These are phyloP conservation scores for Molossus alvarezi DNA, from an alignment of 2,797 vertebrate species.

Conservation along the genomic window DNA sequence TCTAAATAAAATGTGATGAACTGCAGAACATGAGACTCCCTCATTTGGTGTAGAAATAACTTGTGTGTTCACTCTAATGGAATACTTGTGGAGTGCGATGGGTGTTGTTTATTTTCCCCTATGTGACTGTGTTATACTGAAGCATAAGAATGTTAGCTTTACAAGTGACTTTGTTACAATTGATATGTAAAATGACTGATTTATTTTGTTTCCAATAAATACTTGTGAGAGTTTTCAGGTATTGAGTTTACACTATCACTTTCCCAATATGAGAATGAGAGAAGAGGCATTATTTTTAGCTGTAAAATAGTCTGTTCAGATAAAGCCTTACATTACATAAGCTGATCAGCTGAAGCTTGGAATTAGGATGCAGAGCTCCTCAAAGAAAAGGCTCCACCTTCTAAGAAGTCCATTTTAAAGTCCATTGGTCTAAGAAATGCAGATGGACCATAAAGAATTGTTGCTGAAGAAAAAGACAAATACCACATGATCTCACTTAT, in stretches of 20 bases:
- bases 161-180: neutral
- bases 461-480: too few species aligned
- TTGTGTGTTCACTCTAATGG: neutral
- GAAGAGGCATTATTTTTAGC: neutral
- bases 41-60: neutral
- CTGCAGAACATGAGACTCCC: neutral
- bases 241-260: neutral
- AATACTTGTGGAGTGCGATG: neutral
- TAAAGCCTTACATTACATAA: neutral
- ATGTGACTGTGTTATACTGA: neutral
- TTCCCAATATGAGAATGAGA: neutral
- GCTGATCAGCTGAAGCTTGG: neutral
- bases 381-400: neutral
- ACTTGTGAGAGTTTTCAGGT: neutral
- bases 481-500: too few species aligned
- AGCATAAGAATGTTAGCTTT: neutral
- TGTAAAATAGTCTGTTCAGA: conserved; percentile 27
- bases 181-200: conserved; percentile 37
- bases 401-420: neutral
- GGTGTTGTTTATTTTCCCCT: neutral
- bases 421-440: conserved; percentile 7
- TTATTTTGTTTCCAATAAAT: conserved; percentile 3
- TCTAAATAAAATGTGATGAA: neutral
- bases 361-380: neutral
- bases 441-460: neutral